Evolutionary conservation across 2,888 invertebrate genomes (phyloP).

Genomic region (Gymnoscelis rufifasciata): DNA sequence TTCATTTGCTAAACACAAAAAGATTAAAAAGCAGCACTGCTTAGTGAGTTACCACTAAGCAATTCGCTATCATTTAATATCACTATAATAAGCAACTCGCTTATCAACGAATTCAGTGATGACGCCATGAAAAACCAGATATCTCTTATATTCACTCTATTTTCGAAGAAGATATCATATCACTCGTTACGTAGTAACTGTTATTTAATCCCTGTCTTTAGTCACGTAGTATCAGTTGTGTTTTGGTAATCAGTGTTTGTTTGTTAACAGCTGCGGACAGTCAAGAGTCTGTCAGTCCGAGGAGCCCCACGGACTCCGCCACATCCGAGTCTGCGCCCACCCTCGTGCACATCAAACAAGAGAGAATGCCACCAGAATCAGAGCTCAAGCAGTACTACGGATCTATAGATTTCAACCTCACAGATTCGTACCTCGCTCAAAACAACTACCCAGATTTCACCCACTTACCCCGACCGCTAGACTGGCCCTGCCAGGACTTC

Average conservation of each 20-base stretch:
- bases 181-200: background rate
- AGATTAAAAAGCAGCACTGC: too few species aligned
- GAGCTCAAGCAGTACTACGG: constrained; percentile 69
- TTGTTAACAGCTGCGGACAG: constrained; percentile 71
- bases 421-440: constrained; percentile 59
- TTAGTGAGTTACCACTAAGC: too few species aligned
- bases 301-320: constrained; percentile 68
- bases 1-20: too few species aligned
- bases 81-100: background rate
- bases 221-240: constrained; percentile 2
- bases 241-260: constrained; percentile 19
- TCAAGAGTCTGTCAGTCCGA: constrained; percentile 72
- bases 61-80: too few species aligned
- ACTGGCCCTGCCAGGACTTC: constrained; percentile 52
- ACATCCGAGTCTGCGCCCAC: constrained; percentile 71
- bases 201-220: constrained; percentile 1
- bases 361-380: constrained; percentile 68
- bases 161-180: constrained; percentile 13
- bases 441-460: constrained; percentile 61
- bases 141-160: background rate
- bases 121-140: background rate
- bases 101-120: background rate
- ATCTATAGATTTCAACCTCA: constrained; percentile 59
- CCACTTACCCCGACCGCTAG: constrained; percentile 51
- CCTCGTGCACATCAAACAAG: constrained; percentile 73